Evolutionary conservation across 2,113 vertebrate species (phyloP).

Genomic region (Vidua macroura): DNA sequence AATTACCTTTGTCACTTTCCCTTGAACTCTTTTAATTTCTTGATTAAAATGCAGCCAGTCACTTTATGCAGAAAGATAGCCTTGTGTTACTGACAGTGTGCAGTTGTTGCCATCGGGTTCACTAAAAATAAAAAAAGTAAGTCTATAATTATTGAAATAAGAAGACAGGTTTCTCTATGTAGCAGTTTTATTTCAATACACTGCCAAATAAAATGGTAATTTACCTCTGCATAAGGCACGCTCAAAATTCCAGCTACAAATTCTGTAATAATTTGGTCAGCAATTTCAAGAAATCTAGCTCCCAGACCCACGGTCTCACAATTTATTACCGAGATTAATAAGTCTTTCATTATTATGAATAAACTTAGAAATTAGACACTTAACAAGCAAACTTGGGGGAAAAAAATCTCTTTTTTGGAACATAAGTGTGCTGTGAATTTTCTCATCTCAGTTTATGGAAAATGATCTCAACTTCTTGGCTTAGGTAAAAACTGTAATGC

Average conservation of each 20-base stretch:
- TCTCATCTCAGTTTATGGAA: slow-evolving; percentile 3
- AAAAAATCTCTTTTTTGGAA: not conserved
- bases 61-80: slow-evolving; percentile 3
- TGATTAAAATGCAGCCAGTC: not conserved
- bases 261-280: not conserved
- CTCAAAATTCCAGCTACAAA: not conserved
- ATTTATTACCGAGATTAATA: slow-evolving; percentile 24
- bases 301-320: not conserved
- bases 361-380: not conserved
- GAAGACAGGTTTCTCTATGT: not conserved
- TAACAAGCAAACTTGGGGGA: not conserved
- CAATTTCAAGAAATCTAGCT: slow-evolving; percentile 24
- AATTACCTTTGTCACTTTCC: not conserved
- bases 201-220: slow-evolving; percentile 15
- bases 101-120: not conserved
- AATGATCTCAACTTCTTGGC: not conserved
- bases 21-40: not conserved
- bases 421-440: not conserved
- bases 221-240: not conserved
- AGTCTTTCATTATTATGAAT: not conserved
- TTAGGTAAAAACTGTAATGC: not conserved
- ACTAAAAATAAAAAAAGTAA: not conserved
- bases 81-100: not conserved
- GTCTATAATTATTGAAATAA: slow-evolving; percentile 30
- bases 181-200: not conserved